Evolutionary conservation across 1,140 invertebrate genomes (phyloP), one percentile per base, ranked within the genome.

Genomic region (Microplitis demolitor): DNA sequence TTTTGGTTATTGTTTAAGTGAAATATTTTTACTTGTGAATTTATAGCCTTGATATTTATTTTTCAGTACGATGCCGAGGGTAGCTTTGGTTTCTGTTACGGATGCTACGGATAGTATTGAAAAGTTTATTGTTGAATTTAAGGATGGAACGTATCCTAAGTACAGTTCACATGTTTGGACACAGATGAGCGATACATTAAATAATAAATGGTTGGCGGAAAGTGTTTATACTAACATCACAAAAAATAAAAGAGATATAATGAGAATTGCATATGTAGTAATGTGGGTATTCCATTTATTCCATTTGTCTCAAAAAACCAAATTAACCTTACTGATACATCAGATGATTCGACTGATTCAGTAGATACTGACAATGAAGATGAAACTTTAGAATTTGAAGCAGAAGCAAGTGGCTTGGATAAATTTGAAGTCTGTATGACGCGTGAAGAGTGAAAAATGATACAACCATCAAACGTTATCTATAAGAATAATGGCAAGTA

Each of bases 141-240:
- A 45, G 24, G 54, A 66, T 13, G 14, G 31, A 14, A 33, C 24
- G 9, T 68, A 66, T 31, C 56, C 63, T 33, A 4, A 34, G 6
- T 75, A 71, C 63, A 54, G 39, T 67, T 62, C 35, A 62, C 11
- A 56, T 8, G 39, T 75, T 45, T 72, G 66, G 66, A 58, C 45
- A 39, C 11, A 70, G 24, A 63, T 54, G 35, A 45, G 39, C 24
- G 64, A 37, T 14, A 60, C 56, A 60, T 34, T 75, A 61, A 50
- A 69, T 69, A 31, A 37, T 50, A 68, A 71, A 37, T 6, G 56
- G 51, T 72, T 8, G 60, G 56, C 34, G 53, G 64, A 34, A 68
- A 74, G 68, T 64, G 37, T 74, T 11, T 50, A 64, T 11, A 68
- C 50, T 54, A 68, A 53, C 14, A 8, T 68, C 8, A 51, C 33